phyloP scores from a whole-genome alignment of 2,797 vertebrate species.

The Fringilla coelebs region DNA sequence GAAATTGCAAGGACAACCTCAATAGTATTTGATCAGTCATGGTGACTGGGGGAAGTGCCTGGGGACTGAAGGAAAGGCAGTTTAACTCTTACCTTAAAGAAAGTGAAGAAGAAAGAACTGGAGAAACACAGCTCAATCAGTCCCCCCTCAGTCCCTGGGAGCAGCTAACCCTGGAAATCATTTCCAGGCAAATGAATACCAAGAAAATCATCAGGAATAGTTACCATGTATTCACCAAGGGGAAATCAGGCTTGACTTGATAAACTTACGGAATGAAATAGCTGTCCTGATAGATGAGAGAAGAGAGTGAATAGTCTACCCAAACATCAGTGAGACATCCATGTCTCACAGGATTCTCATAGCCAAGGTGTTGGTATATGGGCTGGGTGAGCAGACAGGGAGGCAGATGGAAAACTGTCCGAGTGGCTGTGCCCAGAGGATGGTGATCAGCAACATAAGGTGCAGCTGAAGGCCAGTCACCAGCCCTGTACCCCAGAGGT shows the following conservation, averaged over 20 bases:
- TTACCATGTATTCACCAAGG: not conserved
- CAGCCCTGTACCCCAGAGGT: not conserved
- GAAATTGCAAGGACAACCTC: not conserved
- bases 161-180: not conserved
- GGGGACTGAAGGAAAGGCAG: not conserved
- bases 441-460: not conserved
- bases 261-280: not conserved
- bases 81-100: not conserved
- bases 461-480: not conserved
- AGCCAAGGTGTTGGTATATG: not conserved
- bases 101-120: not conserved
- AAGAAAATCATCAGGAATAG: not conserved
- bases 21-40: not conserved
- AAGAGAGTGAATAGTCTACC: not conserved
- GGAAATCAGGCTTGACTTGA: not conserved
- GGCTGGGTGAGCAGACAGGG: not conserved
- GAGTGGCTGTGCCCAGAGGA: not conserved
- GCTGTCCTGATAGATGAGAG: not conserved
- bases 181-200: not conserved
- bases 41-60: not conserved
- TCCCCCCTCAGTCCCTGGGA: not conserved
- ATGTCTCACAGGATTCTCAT: not conserved
- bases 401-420: not conserved
- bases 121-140: not conserved
- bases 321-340: not conserved